Conservation (phyloP, 2,113 vertebrate species). For the Etia nguti region DNA sequence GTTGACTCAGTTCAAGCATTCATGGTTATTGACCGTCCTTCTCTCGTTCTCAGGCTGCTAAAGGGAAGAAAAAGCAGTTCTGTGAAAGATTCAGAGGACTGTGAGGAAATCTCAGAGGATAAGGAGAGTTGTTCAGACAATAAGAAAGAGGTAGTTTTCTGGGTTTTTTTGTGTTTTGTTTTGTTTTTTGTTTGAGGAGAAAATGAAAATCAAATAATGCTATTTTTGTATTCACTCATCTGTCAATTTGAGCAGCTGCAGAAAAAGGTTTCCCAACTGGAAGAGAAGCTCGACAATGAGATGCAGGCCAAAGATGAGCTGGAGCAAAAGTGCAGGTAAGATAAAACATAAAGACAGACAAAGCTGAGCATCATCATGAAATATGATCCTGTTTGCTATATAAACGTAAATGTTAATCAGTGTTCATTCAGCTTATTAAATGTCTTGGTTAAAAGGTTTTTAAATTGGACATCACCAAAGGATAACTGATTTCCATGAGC, state of each 20-base stretch:
- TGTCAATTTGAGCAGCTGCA: constrained; percentile 74
- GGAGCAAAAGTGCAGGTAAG: constrained; percentile 89
- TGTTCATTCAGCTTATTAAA: background rate
- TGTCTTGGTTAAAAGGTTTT: background rate
- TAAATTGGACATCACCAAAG: background rate
- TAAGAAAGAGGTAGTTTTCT: constrained; percentile 52
- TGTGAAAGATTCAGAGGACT: constrained; percentile 16
- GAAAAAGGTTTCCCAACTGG: constrained; percentile 81
- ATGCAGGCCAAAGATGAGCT: constrained; percentile 91
- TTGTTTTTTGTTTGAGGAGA: background rate
- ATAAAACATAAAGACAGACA: background rate
- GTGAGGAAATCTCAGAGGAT: constrained; percentile 37
- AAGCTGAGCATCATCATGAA: background rate
- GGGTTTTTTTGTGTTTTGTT: background rate
- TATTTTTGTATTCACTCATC: background rate
- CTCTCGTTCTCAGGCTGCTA: constrained; percentile 54
- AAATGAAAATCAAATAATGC: background rate
- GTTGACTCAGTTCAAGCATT: background rate
- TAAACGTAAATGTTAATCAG: background rate
- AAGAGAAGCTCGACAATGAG: constrained; percentile 87
- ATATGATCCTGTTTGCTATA: background rate
- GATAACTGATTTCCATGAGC: background rate
- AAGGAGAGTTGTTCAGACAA: constrained; percentile 34
- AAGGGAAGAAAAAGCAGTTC: constrained; percentile 15
- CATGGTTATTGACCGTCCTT: background rate